Percentiles rank a stretch among this genome's conserved stretches.
Evolutionary conservation across 2,113 vertebrate species (phyloP).

Genomic region (Gallinago jamesoni): DNA sequence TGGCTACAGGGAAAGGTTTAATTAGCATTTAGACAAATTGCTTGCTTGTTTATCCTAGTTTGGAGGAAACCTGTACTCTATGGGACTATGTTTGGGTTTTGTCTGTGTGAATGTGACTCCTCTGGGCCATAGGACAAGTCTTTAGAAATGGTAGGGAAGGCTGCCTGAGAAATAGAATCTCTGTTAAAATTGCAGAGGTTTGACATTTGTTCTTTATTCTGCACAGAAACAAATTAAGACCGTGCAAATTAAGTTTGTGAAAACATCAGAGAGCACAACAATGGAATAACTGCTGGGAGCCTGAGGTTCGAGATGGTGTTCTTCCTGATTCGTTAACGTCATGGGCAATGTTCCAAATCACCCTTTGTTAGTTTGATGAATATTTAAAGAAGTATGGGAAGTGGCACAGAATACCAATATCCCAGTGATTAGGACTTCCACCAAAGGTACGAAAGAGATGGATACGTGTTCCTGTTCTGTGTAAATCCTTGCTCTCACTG

Average conservation of each 20-base stretch:
- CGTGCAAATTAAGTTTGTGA: slow-evolving; percentile 27
- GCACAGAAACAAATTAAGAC: background rate
- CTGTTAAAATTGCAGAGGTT: background rate
- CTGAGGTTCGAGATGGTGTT: background rate
- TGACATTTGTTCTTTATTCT: slow-evolving; percentile 16
- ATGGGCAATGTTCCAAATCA: slow-evolving; percentile 8
- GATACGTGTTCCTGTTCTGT: background rate
- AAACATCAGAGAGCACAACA: slow-evolving; percentile 4
- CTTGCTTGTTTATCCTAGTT: background rate
- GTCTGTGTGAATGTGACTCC: background rate
- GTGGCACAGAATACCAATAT: background rate
- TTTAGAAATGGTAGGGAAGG: background rate
- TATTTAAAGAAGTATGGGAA: background rate
- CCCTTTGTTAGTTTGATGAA: background rate
- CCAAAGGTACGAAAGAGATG: background rate
- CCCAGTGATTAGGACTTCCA: background rate
- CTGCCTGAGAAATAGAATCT: background rate
- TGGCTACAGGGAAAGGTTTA: background rate
- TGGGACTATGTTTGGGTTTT: background rate
- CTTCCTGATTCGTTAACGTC: background rate
- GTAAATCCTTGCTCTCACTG: background rate
- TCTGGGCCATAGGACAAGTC: background rate
- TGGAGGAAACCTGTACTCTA: background rate
- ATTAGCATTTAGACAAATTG: background rate
- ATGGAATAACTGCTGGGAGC: background rate